Evolutionary conservation across 2,888 invertebrate species (phyloP).

Genomic region (Drosophila incognita): DNA sequence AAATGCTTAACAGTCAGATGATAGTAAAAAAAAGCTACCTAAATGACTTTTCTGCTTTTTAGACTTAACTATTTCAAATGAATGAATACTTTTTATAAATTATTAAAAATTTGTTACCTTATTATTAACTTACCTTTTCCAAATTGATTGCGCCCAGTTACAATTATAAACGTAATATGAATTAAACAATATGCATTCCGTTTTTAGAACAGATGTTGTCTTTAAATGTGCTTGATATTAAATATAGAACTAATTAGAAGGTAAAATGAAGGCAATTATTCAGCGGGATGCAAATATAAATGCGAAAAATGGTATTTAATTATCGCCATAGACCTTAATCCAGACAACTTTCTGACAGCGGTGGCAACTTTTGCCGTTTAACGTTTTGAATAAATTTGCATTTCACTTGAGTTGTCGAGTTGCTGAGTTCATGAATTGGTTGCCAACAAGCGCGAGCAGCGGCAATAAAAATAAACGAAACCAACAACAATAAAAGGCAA

Average conservation of each 20-base stretch:
- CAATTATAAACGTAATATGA: too few species aligned
- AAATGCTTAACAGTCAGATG: not conserved
- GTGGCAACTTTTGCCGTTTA: slow-evolving; percentile 52
- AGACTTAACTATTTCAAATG: not conserved
- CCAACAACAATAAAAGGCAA: slow-evolving; percentile 80
- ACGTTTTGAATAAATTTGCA: slow-evolving; percentile 82
- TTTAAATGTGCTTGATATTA: slow-evolving; percentile 25
- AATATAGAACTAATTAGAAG: slow-evolving; percentile 47
- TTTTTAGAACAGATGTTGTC: not conserved
- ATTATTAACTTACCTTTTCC: not conserved
- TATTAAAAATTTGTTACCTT: not conserved
- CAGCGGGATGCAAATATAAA: slow-evolving; percentile 75
- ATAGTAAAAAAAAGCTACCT: not conserved
- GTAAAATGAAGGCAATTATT: slow-evolving; percentile 72
- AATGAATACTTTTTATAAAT: not conserved
- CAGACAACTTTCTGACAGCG: slow-evolving; percentile 58
- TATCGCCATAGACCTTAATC: slow-evolving; percentile 62
- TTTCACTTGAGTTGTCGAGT: slow-evolving; percentile 68
- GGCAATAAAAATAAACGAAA: slow-evolving; percentile 51
- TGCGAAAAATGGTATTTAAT: slow-evolving; percentile 79
- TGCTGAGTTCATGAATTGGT: slow-evolving; percentile 12
- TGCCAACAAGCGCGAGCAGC: slow-evolving; percentile 34
- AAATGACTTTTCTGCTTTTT: not conserved
- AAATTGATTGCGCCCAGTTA: not conserved
- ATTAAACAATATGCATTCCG: not conserved